phyloP scores from a whole-genome alignment of 2,888 invertebrate genomes.

The Andrena praecox region DNA sequence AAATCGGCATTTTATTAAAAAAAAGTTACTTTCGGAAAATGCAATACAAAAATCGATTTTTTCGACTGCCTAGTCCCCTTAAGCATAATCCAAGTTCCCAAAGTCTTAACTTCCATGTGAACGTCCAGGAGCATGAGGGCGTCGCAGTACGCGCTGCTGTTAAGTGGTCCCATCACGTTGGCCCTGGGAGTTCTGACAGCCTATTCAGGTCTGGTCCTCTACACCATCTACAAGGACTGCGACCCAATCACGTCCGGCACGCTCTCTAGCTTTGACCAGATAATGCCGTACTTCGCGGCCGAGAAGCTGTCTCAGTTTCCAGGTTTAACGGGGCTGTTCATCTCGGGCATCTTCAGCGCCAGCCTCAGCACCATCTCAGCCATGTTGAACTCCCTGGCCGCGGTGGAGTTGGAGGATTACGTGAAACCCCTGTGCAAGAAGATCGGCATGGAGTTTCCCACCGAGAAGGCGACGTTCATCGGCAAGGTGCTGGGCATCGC shows the following conservation, averaged over 20 bases:
- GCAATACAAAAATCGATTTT: no score
- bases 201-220: conserved; percentile 91
- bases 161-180: conserved; percentile 91
- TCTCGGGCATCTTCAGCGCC: conserved; percentile 93
- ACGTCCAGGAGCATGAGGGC: conserved; percentile 86
- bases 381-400: conserved; percentile 95
- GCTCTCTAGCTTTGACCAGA: conserved; percentile 89
- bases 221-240: conserved; percentile 92
- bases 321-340: conserved; percentile 82
- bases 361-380: conserved; percentile 97
- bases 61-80: no score
- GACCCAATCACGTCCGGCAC: conserved; percentile 90
- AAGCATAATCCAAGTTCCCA: no score
- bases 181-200: conserved; percentile 89
- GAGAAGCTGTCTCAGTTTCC: conserved; percentile 86
- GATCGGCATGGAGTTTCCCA: conserved; percentile 86
- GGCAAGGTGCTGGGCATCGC: conserved; percentile 80
- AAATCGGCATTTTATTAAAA: no score
- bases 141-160: conserved; percentile 90
- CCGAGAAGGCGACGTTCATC: conserved; percentile 90
- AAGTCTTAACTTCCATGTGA: background rate
- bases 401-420: conserved; percentile 95
- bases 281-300: conserved; percentile 92
- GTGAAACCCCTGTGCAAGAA: conserved; percentile 85
- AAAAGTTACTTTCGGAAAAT: no score